Base-by-base conservation (phyloP, 2,888 invertebrate genomes). In the Caenorhabditis angaria region DNA sequence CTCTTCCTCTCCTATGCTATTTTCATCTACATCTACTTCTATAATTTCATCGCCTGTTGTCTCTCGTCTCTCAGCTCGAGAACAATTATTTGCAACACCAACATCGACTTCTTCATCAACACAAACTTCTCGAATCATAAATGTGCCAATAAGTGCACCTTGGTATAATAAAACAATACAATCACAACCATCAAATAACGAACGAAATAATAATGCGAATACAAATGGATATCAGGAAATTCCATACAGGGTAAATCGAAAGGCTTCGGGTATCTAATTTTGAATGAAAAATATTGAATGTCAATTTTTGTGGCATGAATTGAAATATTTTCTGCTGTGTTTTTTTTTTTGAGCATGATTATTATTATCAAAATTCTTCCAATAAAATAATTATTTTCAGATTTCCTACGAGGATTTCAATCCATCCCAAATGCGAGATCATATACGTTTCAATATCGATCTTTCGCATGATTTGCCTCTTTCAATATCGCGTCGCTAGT, bases 91-190 rank as follows among this genome's bases (percentile, higher is more conserved):
- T 60, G 50, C 62, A 12, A 56, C 69, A 0, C 29, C 60, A 28
- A 29, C 56, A 5, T 41, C 41, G 41, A 41, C 41, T 18, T n/a
- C n/a, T n/a, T 41, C 41, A 14, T 41, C 41, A 18, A 41, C 41
- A 18, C 41, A 41, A 41, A 41, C 41, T 22, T 27, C 25, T 65
- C 53, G 68, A 4, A 67, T 78, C 20, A 70, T 77, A 41, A 72
- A 70, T 56, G 75, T 79, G 54, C 79, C 79, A 22, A 79, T 79
- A 28, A 67, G 55, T 61, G 79, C 79, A 51, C 74, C 76, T n/a
- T 79, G 79, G 79, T 69, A 73, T 55, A 65, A n/a, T 22, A 58
- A 2, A 54, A 72, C 10, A 61, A 64, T 22, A 32, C 67, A 47
- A 57, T 62, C 58, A 62, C 63, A 18, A 22, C 24, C 47, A 53